Percentiles rank a stretch among this genome's conserved stretches.
Evolutionary conservation across 1,140 invertebrate species (phyloP).

Genomic region (Hestina assimilis): DNA sequence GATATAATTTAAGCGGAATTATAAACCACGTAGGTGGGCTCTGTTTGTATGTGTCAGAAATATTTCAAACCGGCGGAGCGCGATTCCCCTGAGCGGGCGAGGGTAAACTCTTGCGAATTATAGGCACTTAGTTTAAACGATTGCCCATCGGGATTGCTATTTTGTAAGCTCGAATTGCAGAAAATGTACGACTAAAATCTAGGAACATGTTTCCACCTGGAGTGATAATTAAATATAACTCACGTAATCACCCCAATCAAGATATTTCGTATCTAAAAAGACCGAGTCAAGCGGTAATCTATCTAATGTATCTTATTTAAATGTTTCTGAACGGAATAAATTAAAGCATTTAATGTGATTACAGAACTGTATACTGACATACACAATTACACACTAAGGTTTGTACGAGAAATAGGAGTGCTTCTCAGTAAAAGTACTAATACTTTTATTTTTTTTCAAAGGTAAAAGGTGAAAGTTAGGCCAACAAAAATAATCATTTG

Average conservation of each 20-base stretch:
- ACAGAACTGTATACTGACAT: too few species aligned
- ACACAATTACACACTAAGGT: too few species aligned
- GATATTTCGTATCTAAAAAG: slow-evolving; percentile 55
- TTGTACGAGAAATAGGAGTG: too few species aligned
- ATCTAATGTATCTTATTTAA: slow-evolving; percentile 68
- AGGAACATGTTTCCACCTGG: slow-evolving; percentile 33
- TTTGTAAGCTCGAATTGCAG: slow-evolving; percentile 44
- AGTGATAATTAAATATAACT: slow-evolving; percentile 54
- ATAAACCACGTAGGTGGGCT: slow-evolving; percentile 17
- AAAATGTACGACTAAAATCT: slow-evolving; percentile 39
- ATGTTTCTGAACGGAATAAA: slow-evolving; percentile 22
- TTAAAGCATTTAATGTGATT: not conserved
- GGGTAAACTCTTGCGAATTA: slow-evolving; percentile 71
- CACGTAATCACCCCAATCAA: slow-evolving; percentile 62
- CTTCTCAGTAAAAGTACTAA: too few species aligned
- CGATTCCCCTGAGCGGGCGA: slow-evolving; percentile 51
- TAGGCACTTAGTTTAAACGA: slow-evolving; percentile 73
- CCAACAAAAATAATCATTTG: too few species aligned
- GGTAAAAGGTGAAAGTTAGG: too few species aligned
- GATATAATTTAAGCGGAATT: slow-evolving; percentile 18
- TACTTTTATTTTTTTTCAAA: too few species aligned
- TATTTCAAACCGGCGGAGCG: slow-evolving; percentile 55
- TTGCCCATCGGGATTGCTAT: slow-evolving; percentile 55
- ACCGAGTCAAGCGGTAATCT: slow-evolving; percentile 59
- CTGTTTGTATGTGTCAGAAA: slow-evolving; percentile 45